Evolutionary conservation across 2,113 vertebrate genomes (phyloP).

Genomic region (Thunnus thynnus): DNA sequence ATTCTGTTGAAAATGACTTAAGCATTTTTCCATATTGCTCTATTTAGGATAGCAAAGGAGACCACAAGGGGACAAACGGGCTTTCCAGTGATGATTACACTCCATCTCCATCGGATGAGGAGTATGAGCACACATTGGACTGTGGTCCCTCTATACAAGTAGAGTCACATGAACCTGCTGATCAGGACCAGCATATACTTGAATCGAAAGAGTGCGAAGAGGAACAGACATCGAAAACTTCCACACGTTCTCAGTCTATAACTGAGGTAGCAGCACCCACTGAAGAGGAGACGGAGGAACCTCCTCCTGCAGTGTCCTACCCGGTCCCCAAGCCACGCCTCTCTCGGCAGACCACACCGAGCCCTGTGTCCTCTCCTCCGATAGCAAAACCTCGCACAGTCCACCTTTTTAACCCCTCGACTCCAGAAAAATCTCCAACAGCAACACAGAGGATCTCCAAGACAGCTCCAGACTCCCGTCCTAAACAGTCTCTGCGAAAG

Average conservation of each 20-base stretch:
- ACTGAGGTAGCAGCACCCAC: not conserved
- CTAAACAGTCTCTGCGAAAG: constrained; percentile 78
- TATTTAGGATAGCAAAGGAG: constrained; percentile 34
- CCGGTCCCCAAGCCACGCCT: constrained; percentile 82
- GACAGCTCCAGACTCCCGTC: constrained; percentile 48
- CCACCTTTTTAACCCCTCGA: constrained; percentile 2
- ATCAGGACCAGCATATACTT: constrained; percentile 5
- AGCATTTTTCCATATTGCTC: not conserved
- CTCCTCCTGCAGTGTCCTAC: not conserved
- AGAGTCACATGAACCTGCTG: not conserved
- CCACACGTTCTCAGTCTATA: not conserved
- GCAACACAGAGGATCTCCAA: constrained; percentile 1
- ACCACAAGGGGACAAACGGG: not conserved
- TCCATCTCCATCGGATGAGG: constrained; percentile 71
- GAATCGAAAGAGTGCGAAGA: constrained; percentile 30
- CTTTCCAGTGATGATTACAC: constrained; percentile 63
- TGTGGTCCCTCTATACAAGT: not conserved
- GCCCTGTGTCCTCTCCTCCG: constrained; percentile 56
- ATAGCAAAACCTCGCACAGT: constrained; percentile 79
- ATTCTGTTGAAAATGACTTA: not conserved
- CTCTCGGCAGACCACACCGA: constrained; percentile 46
- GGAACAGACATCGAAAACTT: not conserved
- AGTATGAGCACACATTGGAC: constrained; percentile 59
- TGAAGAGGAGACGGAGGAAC: constrained; percentile 9
- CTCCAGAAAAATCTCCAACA: constrained; percentile 14